These are phyloP conservation scores for Osmerus mordax DNA, from an alignment of 2,113 vertebrate species.

Conservation along the genomic window DNA sequence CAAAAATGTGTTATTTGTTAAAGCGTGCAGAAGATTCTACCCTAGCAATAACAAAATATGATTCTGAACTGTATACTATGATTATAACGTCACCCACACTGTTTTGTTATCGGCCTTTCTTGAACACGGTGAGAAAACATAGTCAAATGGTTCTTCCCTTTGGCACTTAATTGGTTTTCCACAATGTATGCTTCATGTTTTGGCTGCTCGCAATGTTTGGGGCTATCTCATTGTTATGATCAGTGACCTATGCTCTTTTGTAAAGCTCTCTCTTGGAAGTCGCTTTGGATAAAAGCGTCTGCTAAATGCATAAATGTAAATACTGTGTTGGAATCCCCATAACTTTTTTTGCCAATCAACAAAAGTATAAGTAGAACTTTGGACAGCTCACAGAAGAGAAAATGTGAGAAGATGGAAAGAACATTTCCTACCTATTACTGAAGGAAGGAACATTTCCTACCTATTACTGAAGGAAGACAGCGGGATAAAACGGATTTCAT, in stretches of 20 bases:
- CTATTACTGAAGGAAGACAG: slow-evolving; percentile 41
- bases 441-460: slow-evolving; percentile 29
- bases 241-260: too few relatives aligned
- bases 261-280: too few relatives aligned
- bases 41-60: neutral
- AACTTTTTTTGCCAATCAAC: slow-evolving; percentile 19
- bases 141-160: neutral
- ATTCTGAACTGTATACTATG: neutral
- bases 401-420: slow-evolving; percentile 21
- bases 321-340: neutral
- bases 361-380: neutral
- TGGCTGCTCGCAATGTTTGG: too few relatives aligned
- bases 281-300: too few relatives aligned
- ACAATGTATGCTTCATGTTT: too few relatives aligned
- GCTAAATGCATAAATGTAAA: neutral
- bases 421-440: slow-evolving; percentile 36
- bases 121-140: slow-evolving; percentile 11
- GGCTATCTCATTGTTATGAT: too few relatives aligned
- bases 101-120: neutral
- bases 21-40: neutral
- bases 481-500: slow-evolving; percentile 7
- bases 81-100: slow-evolving; percentile 2
- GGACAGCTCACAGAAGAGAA: slow-evolving; percentile 28
- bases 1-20: neutral
- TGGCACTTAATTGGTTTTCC: too few relatives aligned